A percentile compares a stretch with the other conserved stretches of the same genome.
Evolutionary conservation across 2,797 vertebrate species (phyloP).

Genomic region (Dermochelys coriacea): DNA sequence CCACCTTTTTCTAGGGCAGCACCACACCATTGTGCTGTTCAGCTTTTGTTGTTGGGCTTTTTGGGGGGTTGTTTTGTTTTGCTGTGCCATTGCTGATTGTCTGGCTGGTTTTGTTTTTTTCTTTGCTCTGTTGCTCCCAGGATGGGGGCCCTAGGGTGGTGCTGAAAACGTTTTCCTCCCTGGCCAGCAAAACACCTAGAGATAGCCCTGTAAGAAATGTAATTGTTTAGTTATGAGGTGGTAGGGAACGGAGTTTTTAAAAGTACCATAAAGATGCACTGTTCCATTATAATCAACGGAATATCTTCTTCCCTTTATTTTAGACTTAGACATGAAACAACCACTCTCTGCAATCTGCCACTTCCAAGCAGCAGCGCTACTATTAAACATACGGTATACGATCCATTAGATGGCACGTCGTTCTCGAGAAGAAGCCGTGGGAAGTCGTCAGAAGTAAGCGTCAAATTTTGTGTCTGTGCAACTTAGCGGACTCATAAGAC

Average conservation of each 20-base stretch:
- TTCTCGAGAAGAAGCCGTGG: too few species aligned
- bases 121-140: neutral
- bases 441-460: too few species aligned
- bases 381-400: fast-evolving
- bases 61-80: neutral
- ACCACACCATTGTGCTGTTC: neutral
- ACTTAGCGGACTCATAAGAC: too few species aligned
- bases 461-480: too few species aligned
- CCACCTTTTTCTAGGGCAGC: neutral
- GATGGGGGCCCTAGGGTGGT: neutral
- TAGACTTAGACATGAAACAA: neutral
- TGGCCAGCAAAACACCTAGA: neutral
- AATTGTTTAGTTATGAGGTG: neutral
- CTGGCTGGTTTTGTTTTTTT: neutral
- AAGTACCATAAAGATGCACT: neutral
- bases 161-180: neutral
- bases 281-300: neutral
- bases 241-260: neutral
- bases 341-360: neutral
- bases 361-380: neutral
- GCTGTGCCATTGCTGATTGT: neutral
- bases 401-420: too few species aligned
- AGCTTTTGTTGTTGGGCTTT: neutral
- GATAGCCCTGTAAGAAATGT: neutral
- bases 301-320: neutral